Evolutionary conservation across 2,113 vertebrate genomes (phyloP).

Genomic region (Ciconia maguari): DNA sequence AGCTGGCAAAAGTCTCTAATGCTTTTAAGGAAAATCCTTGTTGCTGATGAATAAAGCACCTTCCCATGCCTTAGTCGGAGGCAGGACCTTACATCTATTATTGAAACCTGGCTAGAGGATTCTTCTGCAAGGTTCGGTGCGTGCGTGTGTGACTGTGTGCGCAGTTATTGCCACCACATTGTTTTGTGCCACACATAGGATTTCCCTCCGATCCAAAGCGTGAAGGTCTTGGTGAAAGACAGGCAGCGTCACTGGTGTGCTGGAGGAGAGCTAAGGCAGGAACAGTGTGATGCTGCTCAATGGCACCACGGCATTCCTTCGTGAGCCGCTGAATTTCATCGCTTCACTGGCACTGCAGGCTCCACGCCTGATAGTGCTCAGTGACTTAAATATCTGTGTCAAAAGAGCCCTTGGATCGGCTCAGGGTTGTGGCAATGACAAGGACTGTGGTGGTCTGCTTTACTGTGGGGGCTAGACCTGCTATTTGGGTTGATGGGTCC

Average conservation of each 20-base stretch:
- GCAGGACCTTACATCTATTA: not conserved
- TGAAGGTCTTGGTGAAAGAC: not conserved
- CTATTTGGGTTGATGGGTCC: not conserved
- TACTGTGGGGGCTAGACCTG: not conserved
- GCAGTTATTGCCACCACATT: rapidly evolving
- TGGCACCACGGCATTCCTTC: rapidly evolving
- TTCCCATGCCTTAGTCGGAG: not conserved
- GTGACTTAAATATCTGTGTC: not conserved
- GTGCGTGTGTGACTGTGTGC: rapidly evolving
- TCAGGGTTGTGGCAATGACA: not conserved
- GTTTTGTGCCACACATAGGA: rapidly evolving
- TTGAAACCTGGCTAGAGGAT: not conserved
- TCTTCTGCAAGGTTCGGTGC: not conserved
- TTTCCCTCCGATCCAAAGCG: not conserved
- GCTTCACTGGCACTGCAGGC: rapidly evolving
- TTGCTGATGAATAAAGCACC: not conserved
- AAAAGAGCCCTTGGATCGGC: not conserved
- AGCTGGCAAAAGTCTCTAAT: not conserved
- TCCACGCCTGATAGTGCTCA: not conserved
- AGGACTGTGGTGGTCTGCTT: not conserved
- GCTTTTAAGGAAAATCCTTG: not conserved
- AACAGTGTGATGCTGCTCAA: rapidly evolving
- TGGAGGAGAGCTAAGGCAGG: not conserved
- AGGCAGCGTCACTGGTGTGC: rapidly evolving
- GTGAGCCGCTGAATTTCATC: not conserved